Evolutionary conservation across 2,888 invertebrate genomes (phyloP).

Genomic region (Heliconius ismenius): DNA sequence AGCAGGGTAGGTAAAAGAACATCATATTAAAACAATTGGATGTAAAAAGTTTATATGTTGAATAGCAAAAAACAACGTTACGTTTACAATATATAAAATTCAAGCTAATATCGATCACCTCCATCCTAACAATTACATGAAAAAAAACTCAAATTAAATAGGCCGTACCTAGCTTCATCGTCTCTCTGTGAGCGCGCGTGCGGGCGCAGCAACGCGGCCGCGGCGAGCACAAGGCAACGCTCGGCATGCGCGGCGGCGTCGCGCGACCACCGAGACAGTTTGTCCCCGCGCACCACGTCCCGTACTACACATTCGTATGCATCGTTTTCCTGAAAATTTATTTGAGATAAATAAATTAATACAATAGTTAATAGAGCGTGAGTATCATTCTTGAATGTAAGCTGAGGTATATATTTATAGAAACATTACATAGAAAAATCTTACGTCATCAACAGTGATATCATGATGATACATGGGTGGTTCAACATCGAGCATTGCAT

Average conservation of each 20-base stretch:
- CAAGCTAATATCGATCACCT: background rate
- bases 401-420: background rate
- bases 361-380: too few relatives aligned
- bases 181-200: constrained; percentile 59
- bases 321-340: constrained; percentile 64
- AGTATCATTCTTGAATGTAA: too few relatives aligned
- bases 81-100: background rate
- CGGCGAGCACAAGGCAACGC: constrained; percentile 74
- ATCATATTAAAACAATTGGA: background rate
- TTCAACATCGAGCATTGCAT: constrained; percentile 93
- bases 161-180: constrained; percentile 57
- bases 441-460: constrained; percentile 72
- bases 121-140: background rate
- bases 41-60: background rate
- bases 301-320: constrained; percentile 73
- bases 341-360: background rate
- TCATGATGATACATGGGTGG: constrained; percentile 74
- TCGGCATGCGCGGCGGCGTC: constrained; percentile 71
- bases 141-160: background rate
- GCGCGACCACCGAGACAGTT: constrained; percentile 72
- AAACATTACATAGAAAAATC: constrained; percentile 29
- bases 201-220: constrained; percentile 67
- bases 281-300: constrained; percentile 75
- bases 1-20: background rate
- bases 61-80: background rate